These are phyloP conservation scores for Mobula birostris DNA, from an alignment of 2,113 vertebrate genomes.

Conservation along the genomic window DNA sequence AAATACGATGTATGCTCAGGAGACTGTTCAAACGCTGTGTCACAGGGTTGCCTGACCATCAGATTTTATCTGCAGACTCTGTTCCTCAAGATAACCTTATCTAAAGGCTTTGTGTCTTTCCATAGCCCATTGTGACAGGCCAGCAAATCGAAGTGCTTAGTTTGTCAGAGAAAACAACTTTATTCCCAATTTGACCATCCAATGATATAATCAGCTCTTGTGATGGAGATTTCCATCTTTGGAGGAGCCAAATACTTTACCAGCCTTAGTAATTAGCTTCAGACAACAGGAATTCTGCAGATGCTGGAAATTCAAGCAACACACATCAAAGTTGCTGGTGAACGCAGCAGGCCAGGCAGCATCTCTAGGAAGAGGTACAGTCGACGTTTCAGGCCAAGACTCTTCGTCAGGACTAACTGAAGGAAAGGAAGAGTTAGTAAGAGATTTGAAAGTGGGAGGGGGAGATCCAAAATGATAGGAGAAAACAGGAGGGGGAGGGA, in stretches of 20 bases:
- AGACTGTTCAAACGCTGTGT: slow-evolving; percentile 13
- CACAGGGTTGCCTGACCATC: background rate
- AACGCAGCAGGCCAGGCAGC: too few relatives aligned
- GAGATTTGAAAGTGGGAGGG: too few relatives aligned
- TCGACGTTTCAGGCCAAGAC: too few relatives aligned
- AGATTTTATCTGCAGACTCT: slow-evolving; percentile 29
- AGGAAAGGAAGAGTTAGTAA: too few relatives aligned
- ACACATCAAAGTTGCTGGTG: too few relatives aligned
- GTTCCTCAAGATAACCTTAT: slow-evolving; percentile 34
- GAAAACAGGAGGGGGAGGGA: too few relatives aligned
- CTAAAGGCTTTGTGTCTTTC: slow-evolving; percentile 29
- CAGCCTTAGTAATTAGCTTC: background rate
- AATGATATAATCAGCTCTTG: background rate
- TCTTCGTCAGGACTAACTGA: too few relatives aligned
- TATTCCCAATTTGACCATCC: background rate
- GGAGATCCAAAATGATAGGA: too few relatives aligned
- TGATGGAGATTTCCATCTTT: slow-evolving; percentile 14
- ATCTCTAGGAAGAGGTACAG: too few relatives aligned
- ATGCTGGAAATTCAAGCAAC: too few relatives aligned
- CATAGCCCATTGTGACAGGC: slow-evolving; percentile 12
- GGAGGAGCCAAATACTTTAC: background rate
- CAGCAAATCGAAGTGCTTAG: slow-evolving; percentile 33
- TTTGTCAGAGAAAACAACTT: slow-evolving; percentile 32
- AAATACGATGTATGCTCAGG: background rate
- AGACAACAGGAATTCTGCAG: too few relatives aligned